Evolutionary conservation across 2,113 vertebrate species (phyloP).

Genomic region (Vombatus ursinus): DNA sequence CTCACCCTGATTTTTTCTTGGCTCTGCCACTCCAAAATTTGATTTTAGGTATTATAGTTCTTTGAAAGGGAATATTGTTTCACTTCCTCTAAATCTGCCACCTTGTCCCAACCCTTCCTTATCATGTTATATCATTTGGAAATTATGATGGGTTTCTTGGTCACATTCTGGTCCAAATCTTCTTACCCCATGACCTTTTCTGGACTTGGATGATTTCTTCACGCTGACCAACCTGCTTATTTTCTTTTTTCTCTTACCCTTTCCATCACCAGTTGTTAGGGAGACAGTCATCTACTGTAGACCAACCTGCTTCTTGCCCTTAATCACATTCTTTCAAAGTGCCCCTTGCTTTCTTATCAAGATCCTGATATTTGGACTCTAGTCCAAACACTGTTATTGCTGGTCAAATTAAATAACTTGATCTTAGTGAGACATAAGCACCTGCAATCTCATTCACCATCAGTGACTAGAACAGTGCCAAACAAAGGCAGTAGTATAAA

Average conservation of each 20-base stretch:
- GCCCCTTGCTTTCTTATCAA: neutral
- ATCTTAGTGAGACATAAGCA: neutral
- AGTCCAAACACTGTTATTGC: neutral
- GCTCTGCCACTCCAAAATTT: neutral
- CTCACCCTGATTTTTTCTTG: neutral
- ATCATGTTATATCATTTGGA: neutral
- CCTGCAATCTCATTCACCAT: neutral
- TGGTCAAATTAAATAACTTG: neutral
- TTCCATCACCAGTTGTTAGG: neutral
- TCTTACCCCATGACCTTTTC: neutral
- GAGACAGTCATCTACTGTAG: neutral
- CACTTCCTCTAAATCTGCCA: neutral
- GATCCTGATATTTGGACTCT: neutral
- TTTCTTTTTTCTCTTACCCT: neutral
- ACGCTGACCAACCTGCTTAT: neutral
- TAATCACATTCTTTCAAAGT: neutral
- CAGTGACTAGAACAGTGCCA: neutral
- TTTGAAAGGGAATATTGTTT: neutral
- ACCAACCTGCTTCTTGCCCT: neutral
- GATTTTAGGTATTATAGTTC: neutral
- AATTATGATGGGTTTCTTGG: neutral
- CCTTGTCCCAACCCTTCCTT: neutral
- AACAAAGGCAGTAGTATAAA: neutral
- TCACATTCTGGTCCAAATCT: neutral
- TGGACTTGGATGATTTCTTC: neutral